Evolutionary conservation across 2,113 vertebrate species (phyloP).

Genomic region (Nipponia nippon): DNA sequence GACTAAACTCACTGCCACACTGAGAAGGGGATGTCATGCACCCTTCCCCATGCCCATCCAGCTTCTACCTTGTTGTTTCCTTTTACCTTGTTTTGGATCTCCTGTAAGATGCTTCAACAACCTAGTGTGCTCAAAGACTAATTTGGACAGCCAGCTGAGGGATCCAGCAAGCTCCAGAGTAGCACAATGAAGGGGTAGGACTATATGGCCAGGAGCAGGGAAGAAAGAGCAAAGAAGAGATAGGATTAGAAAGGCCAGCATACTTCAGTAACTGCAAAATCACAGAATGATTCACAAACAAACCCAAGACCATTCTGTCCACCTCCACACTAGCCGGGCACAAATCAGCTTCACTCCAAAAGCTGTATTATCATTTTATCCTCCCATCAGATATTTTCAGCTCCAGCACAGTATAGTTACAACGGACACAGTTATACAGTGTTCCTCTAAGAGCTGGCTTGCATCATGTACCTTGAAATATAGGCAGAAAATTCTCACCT

Average conservation of each 20-base stretch:
- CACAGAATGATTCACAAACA: not conserved
- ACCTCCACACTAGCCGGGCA: not conserved
- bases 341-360: not conserved
- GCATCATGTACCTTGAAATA: not conserved
- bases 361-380: not conserved
- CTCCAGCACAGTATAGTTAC: not conserved
- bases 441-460: not conserved
- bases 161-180: not conserved
- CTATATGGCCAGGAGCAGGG: not conserved
- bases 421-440: not conserved
- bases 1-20: not conserved
- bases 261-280: not conserved
- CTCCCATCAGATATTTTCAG: not conserved
- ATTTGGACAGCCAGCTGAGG: not conserved
- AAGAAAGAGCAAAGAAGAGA: not conserved
- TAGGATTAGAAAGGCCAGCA: not conserved
- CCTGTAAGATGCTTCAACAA: not conserved
- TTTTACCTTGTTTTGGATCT: not conserved
- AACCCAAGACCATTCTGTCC: not conserved
- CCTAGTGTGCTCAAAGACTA: not conserved
- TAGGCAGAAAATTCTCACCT: not conserved
- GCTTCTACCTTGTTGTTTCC: not conserved
- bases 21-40: not conserved
- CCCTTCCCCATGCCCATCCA: not conserved
- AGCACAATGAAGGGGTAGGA: not conserved